A percentile compares a stretch with the other conserved stretches of the same genome.
These are phyloP conservation scores for Antheraea mylitta DNA, from an alignment of 1,140 invertebrate species.

Conservation along the genomic window DNA sequence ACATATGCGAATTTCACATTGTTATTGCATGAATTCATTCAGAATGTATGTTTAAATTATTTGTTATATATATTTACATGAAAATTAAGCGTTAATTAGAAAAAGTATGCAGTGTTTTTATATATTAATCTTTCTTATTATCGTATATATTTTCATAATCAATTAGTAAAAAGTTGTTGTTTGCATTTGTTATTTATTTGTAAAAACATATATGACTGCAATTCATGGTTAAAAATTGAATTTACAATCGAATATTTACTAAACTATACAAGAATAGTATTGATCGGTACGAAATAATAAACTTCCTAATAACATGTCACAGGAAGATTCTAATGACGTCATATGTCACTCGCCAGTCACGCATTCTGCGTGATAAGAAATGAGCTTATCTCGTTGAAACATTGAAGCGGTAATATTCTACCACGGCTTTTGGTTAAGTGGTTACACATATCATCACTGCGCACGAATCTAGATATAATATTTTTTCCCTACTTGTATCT, in stretches of 20 bases:
- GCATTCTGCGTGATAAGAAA: constrained; percentile 27
- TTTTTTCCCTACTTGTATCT: not conserved
- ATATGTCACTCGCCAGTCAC: constrained; percentile 21
- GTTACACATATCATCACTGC: not conserved
- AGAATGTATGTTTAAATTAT: too few relatives aligned
- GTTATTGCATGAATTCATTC: too few relatives aligned
- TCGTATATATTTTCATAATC: too few relatives aligned
- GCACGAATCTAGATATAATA: not conserved
- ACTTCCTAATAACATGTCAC: not conserved
- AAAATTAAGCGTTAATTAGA: too few relatives aligned
- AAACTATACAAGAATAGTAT: not conserved
- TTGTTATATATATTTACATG: too few relatives aligned
- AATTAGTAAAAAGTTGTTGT: too few relatives aligned
- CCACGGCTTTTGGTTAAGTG: constrained; percentile 10
- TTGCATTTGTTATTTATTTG: too few relatives aligned
- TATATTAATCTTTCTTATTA: too few relatives aligned
- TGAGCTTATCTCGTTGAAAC: constrained; percentile 36
- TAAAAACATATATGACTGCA: too few relatives aligned
- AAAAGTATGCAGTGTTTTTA: too few relatives aligned
- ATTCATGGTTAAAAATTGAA: too few relatives aligned
- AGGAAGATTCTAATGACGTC: constrained; percentile 21
- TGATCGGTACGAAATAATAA: not conserved
- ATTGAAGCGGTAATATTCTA: constrained; percentile 26
- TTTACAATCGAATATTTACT: too few relatives aligned
- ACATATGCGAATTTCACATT: not conserved